Conservation (phyloP, 2,113 vertebrate species). For the Neoarius graeffei region DNA sequence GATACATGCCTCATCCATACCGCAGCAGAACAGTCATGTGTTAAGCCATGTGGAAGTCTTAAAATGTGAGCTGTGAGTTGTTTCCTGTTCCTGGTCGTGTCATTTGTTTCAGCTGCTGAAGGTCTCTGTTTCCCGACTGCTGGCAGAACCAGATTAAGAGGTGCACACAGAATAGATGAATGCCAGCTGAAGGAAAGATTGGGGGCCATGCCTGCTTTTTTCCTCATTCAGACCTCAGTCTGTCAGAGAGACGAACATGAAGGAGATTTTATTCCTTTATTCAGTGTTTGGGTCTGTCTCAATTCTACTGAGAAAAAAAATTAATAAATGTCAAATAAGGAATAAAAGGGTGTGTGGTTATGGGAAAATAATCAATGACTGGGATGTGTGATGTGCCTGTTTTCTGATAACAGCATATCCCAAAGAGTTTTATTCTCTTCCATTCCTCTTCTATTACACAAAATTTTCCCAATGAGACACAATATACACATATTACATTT, state of each 20-base stretch:
- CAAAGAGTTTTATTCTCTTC: background rate
- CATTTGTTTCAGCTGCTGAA: conserved; percentile 78
- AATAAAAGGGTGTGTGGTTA: background rate
- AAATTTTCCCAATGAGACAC: background rate
- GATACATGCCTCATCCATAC: conserved; percentile 6
- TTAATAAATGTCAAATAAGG: background rate
- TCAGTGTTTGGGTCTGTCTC: conserved; percentile 57
- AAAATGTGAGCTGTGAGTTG: conserved; percentile 64
- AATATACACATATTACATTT: background rate
- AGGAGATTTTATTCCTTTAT: conserved; percentile 67
- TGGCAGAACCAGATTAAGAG: conserved; percentile 79
- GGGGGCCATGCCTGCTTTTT: conserved; percentile 67
- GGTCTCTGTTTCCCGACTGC: conserved; percentile 72
- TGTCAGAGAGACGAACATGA: conserved; percentile 72
- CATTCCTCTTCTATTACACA: background rate
- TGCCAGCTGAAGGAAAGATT: conserved; percentile 71
- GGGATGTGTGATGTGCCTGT: background rate
- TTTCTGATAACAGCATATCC: too few species aligned
- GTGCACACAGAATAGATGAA: conserved; percentile 74
- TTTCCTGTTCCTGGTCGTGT: conserved; percentile 67
- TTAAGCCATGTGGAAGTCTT: conserved; percentile 37
- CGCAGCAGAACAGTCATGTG: conserved; percentile 29
- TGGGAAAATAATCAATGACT: background rate
- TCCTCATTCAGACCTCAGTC: conserved; percentile 58
- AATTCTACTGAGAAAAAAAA: conserved; percentile 47